Conservation (phyloP, 2,113 vertebrate genomes). For the Piaya cayana region DNA sequence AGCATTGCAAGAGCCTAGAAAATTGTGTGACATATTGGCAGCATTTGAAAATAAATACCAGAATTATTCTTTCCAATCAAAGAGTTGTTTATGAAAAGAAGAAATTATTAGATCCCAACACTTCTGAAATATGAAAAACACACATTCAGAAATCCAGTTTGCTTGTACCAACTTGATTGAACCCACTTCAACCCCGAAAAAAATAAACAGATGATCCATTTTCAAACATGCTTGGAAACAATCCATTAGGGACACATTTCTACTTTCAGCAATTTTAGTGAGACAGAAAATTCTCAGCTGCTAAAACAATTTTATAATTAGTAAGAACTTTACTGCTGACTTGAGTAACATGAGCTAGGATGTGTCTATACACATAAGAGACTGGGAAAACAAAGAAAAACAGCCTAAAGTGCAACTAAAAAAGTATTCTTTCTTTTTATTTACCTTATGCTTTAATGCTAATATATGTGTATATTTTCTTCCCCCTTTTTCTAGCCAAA, state of each 20-base stretch:
- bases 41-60: neutral
- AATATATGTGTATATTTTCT: neutral
- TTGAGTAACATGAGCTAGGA: neutral
- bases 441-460: neutral
- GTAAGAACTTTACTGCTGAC: neutral
- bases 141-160: neutral
- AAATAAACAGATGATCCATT: neutral
- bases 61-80: neutral
- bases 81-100: neutral
- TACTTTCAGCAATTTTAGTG: neutral
- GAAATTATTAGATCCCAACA: neutral
- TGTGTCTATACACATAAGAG: neutral
- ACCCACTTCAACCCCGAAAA: neutral
- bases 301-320: neutral
- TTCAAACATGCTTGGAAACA: neutral
- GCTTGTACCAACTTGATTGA: neutral
- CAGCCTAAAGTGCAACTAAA: neutral
- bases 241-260: neutral
- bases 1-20: neutral
- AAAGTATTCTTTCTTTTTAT: neutral
- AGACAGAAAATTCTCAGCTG: neutral
- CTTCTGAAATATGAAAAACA: neutral
- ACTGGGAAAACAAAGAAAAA: neutral
- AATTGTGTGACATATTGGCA: neutral
- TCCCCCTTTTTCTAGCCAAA: neutral